Base-by-base conservation (phyloP, 1,140 invertebrate genomes). In the Pectinophora gossypiella region DNA sequence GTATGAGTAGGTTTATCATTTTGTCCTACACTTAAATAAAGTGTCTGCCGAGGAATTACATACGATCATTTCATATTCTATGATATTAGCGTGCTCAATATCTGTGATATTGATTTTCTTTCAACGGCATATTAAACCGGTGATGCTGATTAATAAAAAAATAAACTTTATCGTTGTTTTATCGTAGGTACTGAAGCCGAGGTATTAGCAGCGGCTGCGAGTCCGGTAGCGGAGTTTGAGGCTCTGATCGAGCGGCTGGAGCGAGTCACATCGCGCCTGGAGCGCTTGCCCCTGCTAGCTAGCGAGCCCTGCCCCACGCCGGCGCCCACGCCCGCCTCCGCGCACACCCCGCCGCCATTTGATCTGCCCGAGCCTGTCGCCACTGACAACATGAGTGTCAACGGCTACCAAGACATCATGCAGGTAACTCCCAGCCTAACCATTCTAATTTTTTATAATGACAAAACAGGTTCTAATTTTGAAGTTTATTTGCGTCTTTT, bases 371-470 rank as follows among this genome's bases (percentile, higher is more conserved):
- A 68, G 13, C 36, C 54, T 5, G 47, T 66, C 16, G 61, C 63
- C 52, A 62, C 69, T 4, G 76, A 79, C 74, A 89, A 76, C 54
- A 95, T 95, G 94, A 94, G 93, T 76, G 89, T 95, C 46, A 87
- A 89, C 52, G 93, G 91, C 19, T 96, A 92, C 68, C 88, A 92
- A 66, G 95, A 96, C 68, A 89, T 98, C 51, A 68, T 98, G 51
- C 81, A 85, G 74, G 87, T 88, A 48, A 63, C 43, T 20, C n/a
- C 36, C 3, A 38, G 22, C 22, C 4, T 23, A n/a, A n/a, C n/a
- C n/a, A n/a, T n/a, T n/a, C n/a, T n/a, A n/a, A n/a, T n/a, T n/a
- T n/a, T n/a, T n/a, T n/a, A n/a, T n/a, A n/a, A n/a, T n/a, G n/a
- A n/a, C n/a, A n/a, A n/a, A n/a, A n/a, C n/a, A n/a, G n/a, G n/a